Evolutionary conservation across 64 coral and sea anemone species (phyloP), one percentile per base, ranked within the genome.

Genomic region (Stylophora pistillata): DNA sequence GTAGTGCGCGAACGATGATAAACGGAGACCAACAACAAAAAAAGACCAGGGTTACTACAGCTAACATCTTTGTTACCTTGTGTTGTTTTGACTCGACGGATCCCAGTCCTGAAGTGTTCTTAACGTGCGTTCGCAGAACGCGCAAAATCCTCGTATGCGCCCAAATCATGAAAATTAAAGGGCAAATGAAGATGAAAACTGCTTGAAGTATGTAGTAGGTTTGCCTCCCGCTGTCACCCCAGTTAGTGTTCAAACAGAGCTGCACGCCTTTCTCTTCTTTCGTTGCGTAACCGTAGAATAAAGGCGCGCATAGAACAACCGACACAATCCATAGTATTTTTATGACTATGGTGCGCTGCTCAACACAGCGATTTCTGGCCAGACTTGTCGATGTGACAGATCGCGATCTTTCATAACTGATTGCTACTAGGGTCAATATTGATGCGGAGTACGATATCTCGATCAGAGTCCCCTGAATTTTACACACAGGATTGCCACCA

Each of bases 51-150:
- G 95, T 96, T 10, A 96, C 95, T 2, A 93, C 91, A 31, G 95
- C 95, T 23, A 96, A 78, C 95, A 96, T 96, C 74, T 96, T 88
- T 14, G 95, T 96, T 1, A 93, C 86, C 61, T 96, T 96, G 58
- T 83, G 91, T 41, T 96, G 95, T 74, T 93, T 96, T 15, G 55
- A 89, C 26, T 89, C 77, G 0, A 86, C 91, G 1, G 91, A n/a
- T 30, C 66, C 81, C 2, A 79, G 20, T 3, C 61, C 58, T n/a
- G 53, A 23, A 37, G 27, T 75, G 21, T 74, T 76, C 21, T 64
- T 85, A 4, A 91, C 82, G 69, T 96, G 95, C 23, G 56, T 56
- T 25, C 83, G 53, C 4, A 96, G 53, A n/a, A 93, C 74, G 21
- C 88, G 87, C 23, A 93, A 89, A 73, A 96, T 96, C 23, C 72